Evolutionary conservation across 2,888 invertebrate species (phyloP).

Genomic region (Hyppa rectilinea): DNA sequence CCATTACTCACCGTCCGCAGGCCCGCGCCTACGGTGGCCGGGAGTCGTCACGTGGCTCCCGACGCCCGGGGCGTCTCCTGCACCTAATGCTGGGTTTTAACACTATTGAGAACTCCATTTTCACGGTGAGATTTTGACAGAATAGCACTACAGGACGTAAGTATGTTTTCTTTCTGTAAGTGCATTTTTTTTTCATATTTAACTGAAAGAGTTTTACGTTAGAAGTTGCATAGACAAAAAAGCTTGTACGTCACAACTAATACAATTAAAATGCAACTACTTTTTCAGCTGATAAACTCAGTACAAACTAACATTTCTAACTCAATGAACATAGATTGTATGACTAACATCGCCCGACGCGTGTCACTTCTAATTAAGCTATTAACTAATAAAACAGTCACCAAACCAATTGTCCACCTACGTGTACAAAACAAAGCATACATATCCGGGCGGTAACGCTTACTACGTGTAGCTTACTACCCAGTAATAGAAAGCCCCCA

Average conservation of each 20-base stretch:
- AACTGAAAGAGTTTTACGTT: too few species aligned
- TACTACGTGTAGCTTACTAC: constrained; percentile 4
- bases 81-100: too few species aligned
- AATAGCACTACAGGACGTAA: too few species aligned
- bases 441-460: constrained; percentile 25
- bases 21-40: too few species aligned
- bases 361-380: constrained; percentile 41
- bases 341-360: constrained; percentile 3
- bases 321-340: neutral
- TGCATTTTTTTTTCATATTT: too few species aligned
- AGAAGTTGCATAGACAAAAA: neutral
- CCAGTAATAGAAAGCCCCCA: constrained; percentile 64
- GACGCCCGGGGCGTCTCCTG: too few species aligned
- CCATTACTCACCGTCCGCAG: too few species aligned
- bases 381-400: constrained; percentile 36
- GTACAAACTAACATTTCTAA: neutral
- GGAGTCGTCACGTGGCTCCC: too few species aligned
- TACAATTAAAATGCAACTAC: neutral
- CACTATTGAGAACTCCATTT: too few species aligned
- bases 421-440: constrained; percentile 36
- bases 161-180: too few species aligned
- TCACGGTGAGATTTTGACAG: too few species aligned
- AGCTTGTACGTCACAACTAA: neutral
- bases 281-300: neutral
- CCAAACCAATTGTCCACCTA: constrained; percentile 40